phyloP scores from a whole-genome alignment of 2,797 vertebrate species.

The Steatocranus sp. region DNA sequence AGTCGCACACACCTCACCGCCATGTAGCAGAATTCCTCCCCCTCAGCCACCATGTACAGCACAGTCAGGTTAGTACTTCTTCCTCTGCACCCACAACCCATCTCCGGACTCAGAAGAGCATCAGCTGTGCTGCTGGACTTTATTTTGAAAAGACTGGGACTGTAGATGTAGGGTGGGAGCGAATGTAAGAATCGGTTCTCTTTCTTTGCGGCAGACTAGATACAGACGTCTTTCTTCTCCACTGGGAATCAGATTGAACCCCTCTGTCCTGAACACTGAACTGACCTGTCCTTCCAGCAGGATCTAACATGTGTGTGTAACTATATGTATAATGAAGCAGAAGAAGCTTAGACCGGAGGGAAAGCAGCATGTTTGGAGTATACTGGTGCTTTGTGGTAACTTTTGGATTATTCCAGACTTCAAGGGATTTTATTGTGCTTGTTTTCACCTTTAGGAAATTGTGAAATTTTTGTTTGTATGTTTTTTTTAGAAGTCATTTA shows the following conservation, averaged over 20 bases:
- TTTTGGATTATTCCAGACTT: slow-evolving; percentile 42
- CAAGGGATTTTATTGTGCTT: slow-evolving; percentile 51
- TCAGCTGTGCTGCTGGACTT: slow-evolving; percentile 42
- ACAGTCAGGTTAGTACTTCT: slow-evolving; percentile 55
- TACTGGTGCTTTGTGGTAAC: slow-evolving; percentile 56
- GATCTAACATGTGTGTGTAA: slow-evolving; percentile 40
- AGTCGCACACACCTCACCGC: slow-evolving; percentile 40
- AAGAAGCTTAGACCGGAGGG: slow-evolving; percentile 17
- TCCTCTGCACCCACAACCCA: slow-evolving; percentile 36
- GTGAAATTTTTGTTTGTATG: slow-evolving; percentile 18
- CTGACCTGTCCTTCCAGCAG: slow-evolving; percentile 42
- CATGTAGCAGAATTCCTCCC: slow-evolving; percentile 57
- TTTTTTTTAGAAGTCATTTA: slow-evolving; percentile 34
- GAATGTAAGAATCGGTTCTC: slow-evolving; percentile 8
- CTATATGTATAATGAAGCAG: slow-evolving; percentile 40
- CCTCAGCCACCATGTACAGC: slow-evolving; percentile 49
- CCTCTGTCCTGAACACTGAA: slow-evolving; percentile 41
- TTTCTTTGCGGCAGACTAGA: slow-evolving; percentile 14
- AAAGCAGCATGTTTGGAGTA: slow-evolving; percentile 57
- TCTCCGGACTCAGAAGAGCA: slow-evolving; percentile 43
- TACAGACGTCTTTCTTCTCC: slow-evolving; percentile 15
- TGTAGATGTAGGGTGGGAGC: slow-evolving; percentile 33
- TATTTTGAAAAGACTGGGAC: slow-evolving; percentile 40
- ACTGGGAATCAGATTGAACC: slow-evolving; percentile 40
- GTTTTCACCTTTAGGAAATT: slow-evolving; percentile 48